Percentiles rank a stretch among this genome's conserved stretches.
Conservation (phyloP, 2,797 vertebrate species). For the Acridotheres tristis region DNA sequence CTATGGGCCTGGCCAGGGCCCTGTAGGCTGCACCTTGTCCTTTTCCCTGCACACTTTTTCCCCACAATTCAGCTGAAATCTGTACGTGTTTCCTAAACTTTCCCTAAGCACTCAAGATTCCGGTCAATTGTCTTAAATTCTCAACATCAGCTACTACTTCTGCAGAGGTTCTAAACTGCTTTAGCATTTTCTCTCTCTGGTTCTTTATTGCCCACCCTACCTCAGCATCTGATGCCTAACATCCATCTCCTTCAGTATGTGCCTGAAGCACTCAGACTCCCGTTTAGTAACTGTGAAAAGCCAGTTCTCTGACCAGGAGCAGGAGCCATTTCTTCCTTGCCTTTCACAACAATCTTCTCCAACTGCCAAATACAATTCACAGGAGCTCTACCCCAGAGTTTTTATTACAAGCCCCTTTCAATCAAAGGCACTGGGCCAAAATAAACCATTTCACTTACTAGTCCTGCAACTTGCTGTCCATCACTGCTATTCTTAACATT, state of each 20-base stretch:
- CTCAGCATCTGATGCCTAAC: neutral
- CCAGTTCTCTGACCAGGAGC: neutral
- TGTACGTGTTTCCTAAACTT: neutral
- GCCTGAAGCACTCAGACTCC: neutral
- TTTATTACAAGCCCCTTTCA: neutral
- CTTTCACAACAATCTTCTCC: neutral
- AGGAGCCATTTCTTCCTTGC: neutral
- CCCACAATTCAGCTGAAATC: neutral
- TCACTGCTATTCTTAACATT: neutral
- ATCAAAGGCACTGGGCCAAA: neutral
- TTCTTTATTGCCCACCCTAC: neutral
- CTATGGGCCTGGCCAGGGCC: rapidly evolving
- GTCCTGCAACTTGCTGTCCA: neutral
- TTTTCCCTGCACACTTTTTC: neutral
- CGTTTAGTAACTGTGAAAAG: neutral
- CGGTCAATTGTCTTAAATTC: neutral
- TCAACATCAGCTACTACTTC: neutral
- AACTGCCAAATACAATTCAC: neutral
- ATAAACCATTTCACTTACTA: neutral
- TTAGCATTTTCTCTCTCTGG: neutral
- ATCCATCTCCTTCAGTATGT: neutral
- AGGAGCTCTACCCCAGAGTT: neutral
- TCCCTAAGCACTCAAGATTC: neutral
- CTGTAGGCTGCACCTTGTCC: neutral
- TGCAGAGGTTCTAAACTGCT: neutral